Evolutionary conservation across 2,888 invertebrate species (phyloP), one percentile per base, ranked within the genome.

Genomic region (Argyra leucocephala): DNA sequence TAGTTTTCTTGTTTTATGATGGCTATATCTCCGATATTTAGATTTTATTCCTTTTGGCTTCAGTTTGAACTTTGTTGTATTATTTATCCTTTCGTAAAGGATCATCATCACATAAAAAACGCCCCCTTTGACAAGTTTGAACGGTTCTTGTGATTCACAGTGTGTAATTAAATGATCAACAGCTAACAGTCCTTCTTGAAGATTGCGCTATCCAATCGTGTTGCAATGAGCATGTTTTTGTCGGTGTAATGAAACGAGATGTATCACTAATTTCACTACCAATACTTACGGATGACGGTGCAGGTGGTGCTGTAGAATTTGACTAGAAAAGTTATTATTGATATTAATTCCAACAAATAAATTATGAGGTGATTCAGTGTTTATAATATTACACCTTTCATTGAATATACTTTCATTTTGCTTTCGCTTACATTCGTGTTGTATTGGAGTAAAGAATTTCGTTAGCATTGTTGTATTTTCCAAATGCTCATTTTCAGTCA

Each of bases 41-140:
- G n/a, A n/a, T n/a, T n/a, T n/a, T n/a, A n/a, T n/a, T n/a, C n/a
- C n/a, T n/a, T n/a, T n/a, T n/a, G n/a, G n/a, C n/a, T n/a, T 73
- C 10, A 79, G 70, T n/a, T 18, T 48, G 15, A 48, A 18, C 64
- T 80, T 79, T 15, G 77, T 75, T 18, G 87, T 87, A 66, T 97
- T 91, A 98, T 78, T 97, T 96, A 74, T 94, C 95, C 74, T 94
- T 89, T 99, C 99, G 99, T 37, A 99, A 81, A n/a, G 96, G 83
- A 80, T 96, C 96, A 81, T 98, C 97, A 76, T 98, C 97, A 3
- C 96, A 93, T 23, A 99, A 83, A 75, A 91, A 90, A 70, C 83
- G 88, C 99, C 99, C 99, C 78, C 91, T 93, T 63, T 91, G 88
- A 78, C 97, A 98, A 0, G 97, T 96, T n/a, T n/a, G n/a, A n/a